Evolutionary conservation across 2,797 vertebrate species (phyloP).

Genomic region (Tolypeutes matacus): DNA sequence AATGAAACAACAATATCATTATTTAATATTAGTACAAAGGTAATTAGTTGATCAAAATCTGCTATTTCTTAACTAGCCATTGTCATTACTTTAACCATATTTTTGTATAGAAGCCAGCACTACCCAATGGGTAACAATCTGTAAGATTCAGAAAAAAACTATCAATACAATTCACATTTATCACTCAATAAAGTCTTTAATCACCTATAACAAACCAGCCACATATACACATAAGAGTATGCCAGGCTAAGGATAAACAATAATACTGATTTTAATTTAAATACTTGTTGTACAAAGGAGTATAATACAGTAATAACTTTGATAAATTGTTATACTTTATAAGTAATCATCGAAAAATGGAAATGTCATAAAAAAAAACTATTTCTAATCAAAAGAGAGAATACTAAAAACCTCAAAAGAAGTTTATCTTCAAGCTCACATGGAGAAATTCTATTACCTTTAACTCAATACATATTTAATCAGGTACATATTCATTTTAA

Average conservation of each 20-base stretch:
- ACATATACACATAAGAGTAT: conserved; percentile 1
- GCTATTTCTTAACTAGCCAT: conserved; percentile 10
- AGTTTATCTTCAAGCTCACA: conserved; percentile 11
- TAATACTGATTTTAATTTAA: conserved; percentile 46
- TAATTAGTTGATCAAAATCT: conserved; percentile 47
- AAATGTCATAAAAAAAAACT: neutral
- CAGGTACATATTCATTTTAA: neutral
- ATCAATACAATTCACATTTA: neutral
- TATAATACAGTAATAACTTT: neutral
- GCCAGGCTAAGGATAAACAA: conserved; percentile 9
- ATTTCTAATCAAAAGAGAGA: conserved; percentile 26
- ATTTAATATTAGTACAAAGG: conserved; percentile 32
- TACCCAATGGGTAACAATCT: neutral
- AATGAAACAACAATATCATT: conserved; percentile 20
- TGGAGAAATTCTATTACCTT: conserved; percentile 23
- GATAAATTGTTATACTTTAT: neutral
- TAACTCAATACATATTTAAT: conserved; percentile 20
- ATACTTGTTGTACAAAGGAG: conserved; percentile 11
- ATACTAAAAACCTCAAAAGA: conserved; percentile 37
- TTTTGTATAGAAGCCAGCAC: neutral
- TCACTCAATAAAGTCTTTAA: conserved; percentile 37
- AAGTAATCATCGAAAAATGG: conserved; percentile 38
- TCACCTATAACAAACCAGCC: neutral
- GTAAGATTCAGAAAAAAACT: conserved; percentile 33
- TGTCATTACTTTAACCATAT: neutral